Evolutionary conservation across 2,888 invertebrate species (phyloP).

Genomic region (Alloscopus bannaensis): DNA sequence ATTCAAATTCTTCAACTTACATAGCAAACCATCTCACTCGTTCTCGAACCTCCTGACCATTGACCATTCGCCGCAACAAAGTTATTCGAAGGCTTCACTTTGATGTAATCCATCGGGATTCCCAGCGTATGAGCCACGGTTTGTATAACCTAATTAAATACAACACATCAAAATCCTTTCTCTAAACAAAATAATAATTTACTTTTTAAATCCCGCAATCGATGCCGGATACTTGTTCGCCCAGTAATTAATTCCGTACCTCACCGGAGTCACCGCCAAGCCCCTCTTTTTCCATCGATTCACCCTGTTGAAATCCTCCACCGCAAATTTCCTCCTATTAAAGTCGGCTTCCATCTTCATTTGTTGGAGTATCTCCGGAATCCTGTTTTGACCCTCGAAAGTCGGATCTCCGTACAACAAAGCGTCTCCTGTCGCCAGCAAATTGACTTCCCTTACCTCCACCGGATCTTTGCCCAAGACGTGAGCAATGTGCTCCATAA

Average conservation of each 20-base stretch:
- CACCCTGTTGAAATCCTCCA: constrained; percentile 73
- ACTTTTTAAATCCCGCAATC: constrained; percentile 25
- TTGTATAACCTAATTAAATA: constrained; percentile 76
- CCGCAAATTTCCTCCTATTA: constrained; percentile 71
- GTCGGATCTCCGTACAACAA: constrained; percentile 39
- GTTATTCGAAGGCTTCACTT: constrained; percentile 74
- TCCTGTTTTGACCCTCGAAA: constrained; percentile 54
- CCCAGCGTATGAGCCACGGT: constrained; percentile 75
- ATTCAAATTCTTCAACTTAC: no score
- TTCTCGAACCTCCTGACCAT: constrained; percentile 74
- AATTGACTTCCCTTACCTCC: constrained; percentile 79
- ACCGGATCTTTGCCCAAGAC: constrained; percentile 75
- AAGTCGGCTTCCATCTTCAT: constrained; percentile 74
- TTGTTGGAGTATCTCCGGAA: constrained; percentile 73
- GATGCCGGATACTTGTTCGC: constrained; percentile 23
- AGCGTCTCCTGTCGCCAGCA: constrained; percentile 73
- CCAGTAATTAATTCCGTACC: constrained; percentile 79
- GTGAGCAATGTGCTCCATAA: constrained; percentile 76
- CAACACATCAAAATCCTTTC: no score
- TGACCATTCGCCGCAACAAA: constrained; percentile 74
- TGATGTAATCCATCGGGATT: constrained; percentile 75
- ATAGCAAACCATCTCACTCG: constrained; percentile 75
- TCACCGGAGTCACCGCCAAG: constrained; percentile 78
- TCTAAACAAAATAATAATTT: no score
- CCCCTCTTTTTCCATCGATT: constrained; percentile 90